A percentile compares a stretch with the other conserved stretches of the same genome.
These are phyloP conservation scores for Diplazon laetatorius DNA, from an alignment of 2,888 invertebrate genomes.

Conservation along the genomic window DNA sequence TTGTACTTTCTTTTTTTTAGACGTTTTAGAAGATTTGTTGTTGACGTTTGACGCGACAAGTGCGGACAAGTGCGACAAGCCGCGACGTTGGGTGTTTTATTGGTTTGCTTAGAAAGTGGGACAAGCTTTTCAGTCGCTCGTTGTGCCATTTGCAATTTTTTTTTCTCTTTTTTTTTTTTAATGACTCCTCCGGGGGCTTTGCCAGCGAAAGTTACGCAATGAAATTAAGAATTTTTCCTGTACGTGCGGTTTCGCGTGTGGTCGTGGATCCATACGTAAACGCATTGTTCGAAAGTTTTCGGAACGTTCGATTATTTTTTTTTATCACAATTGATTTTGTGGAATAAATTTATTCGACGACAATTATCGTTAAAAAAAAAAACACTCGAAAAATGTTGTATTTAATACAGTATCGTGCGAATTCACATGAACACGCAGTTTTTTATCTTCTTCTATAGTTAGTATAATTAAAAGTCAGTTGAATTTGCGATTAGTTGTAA, in stretches of 20 bases:
- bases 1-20: too few species aligned
- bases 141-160: conserved; percentile 8
- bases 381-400: too few species aligned
- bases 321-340: background rate
- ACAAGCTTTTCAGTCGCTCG: conserved; percentile 67
- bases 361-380: too few species aligned
- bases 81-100: conserved; percentile 65
- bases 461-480: too few species aligned
- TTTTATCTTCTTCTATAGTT: too few species aligned
- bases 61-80: conserved; percentile 31
- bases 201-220: conserved; percentile 74
- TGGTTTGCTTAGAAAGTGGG: conserved; percentile 80
- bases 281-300: conserved; percentile 35
- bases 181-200: conserved; percentile 70
- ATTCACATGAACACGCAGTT: too few species aligned
- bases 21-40: too few species aligned
- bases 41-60: background rate
- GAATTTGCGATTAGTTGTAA: too few species aligned
- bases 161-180: conserved; percentile 29
- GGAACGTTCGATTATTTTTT: conserved; percentile 13
- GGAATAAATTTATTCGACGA: too few species aligned
- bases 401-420: too few species aligned
- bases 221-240: conserved; percentile 35
- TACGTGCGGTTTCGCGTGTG: conserved; percentile 22
- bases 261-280: conserved; percentile 29